These are phyloP conservation scores for Melierax canorus DNA, from an alignment of 2,113 vertebrate species.

Conservation along the genomic window DNA sequence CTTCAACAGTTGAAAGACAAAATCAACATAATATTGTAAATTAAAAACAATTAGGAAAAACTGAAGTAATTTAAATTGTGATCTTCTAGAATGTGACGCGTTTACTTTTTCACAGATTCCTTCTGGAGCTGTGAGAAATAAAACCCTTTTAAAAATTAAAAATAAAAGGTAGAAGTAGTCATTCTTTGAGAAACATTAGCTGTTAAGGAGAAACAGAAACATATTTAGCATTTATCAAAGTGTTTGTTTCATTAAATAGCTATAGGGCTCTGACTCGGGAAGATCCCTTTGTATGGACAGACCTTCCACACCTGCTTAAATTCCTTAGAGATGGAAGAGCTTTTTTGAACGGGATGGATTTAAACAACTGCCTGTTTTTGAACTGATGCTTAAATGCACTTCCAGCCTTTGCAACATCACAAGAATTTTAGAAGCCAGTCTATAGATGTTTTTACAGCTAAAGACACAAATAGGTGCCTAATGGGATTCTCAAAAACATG, in stretches of 20 bases:
- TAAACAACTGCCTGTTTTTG: not conserved
- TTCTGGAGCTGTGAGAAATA: not conserved
- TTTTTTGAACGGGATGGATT: not conserved
- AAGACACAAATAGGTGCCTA: not conserved
- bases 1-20: not conserved
- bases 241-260: not conserved
- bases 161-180: not conserved
- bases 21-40: not conserved
- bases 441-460: not conserved
- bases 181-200: not conserved
- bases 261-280: not conserved
- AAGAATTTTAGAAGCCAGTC: not conserved
- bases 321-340: not conserved
- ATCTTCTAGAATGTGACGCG: not conserved
- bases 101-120: not conserved
- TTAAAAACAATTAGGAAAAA: not conserved
- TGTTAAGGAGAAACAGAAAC: not conserved
- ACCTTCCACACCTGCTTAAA: not conserved
- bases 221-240: not conserved
- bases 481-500: not conserved
- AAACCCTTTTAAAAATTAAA: not conserved
- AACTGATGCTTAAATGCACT: not conserved
- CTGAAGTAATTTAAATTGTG: not conserved
- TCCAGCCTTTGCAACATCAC: not conserved
- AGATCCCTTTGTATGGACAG: not conserved